Evolutionary conservation across 2,888 invertebrate genomes (phyloP).

Genomic region (Chloroclystis v-ata): DNA sequence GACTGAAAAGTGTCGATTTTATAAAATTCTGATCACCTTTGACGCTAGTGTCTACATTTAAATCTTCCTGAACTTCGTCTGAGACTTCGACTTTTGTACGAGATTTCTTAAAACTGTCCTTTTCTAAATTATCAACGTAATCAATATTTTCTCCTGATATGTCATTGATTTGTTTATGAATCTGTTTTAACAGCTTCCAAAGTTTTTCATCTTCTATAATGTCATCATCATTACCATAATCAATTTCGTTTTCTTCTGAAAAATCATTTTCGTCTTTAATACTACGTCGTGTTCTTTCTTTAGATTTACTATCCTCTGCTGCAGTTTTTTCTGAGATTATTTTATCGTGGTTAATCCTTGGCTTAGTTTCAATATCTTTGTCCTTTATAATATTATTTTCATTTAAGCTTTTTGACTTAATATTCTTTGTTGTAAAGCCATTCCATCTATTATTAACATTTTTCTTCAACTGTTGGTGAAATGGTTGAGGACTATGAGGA

Average conservation of each 20-base stretch:
- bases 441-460: not conserved
- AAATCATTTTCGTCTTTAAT: conserved; percentile 30
- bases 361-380: not conserved
- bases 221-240: conserved; percentile 36
- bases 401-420: not conserved
- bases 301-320: conserved; percentile 10
- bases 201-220: conserved; percentile 41
- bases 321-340: not conserved
- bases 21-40: conserved; percentile 41
- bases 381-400: no score
- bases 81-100: conserved; percentile 33
- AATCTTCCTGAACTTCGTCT: conserved; percentile 37
- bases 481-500: not conserved
- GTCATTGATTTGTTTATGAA: conserved; percentile 45
- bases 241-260: conserved; percentile 47
- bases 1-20: conserved; percentile 49
- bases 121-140: conserved; percentile 24
- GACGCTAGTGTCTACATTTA: conserved; percentile 21
- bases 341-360: not conserved
- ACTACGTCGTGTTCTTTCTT: conserved; percentile 20
- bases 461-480: not conserved
- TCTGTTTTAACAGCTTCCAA: conserved; percentile 47
- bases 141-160: conserved; percentile 36
- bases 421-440: not conserved
- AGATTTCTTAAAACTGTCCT: conserved; percentile 24